Evolutionary conservation across 1,140 invertebrate genomes (phyloP), one percentile per base, ranked within the genome.

Genomic region (Matsumurasca onukii): DNA sequence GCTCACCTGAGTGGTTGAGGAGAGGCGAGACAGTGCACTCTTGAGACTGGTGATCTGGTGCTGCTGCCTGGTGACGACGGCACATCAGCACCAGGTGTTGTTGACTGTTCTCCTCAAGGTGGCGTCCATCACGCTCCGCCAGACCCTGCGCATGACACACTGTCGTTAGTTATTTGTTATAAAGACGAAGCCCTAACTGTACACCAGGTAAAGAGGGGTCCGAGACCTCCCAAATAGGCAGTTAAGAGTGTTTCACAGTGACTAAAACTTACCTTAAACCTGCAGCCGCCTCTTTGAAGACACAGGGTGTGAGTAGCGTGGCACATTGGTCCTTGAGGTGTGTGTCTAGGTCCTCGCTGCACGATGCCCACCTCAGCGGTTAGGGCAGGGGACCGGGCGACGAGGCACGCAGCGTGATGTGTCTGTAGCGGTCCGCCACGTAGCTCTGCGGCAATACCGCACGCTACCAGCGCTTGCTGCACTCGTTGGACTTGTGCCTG

Each of bases 391-490:
- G 9, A 97, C 86, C 0, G 94, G 93, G 49, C 90, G 91, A 63
- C 93, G 83, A 1, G 90, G 75, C 95, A 98, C 74, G 92, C 89
- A 27, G 89, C 85, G 61, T 91, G 91, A 76, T 97, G 94, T 1
- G 89, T 87, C 64, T 83, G 75, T 66, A 98, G 80, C 1, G 94
- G 78, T 97, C 94, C 65, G 91, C 90, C 0, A 91, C 89, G 79
- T 97, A 97, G 74, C 95, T 91, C 75, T 93, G 92, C 69, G 84
- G 79, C 95, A 98, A 77, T 94, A 94, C 69, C 89, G 80, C 95
- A 98, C 13, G 89, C 86, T 30, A 94, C 87, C 1, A 95, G 84
- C 68, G 84, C 78, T 97, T 97, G 71, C 87, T 88, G 80, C 95
- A 98, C 76, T 97, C 94, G 69, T 89, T 88, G 13, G 69, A 83